Percentiles rank a stretch among this genome's conserved stretches.
phyloP scores from a whole-genome alignment of 92 coral and sea anemone genomes.

The Porites rus region DNA sequence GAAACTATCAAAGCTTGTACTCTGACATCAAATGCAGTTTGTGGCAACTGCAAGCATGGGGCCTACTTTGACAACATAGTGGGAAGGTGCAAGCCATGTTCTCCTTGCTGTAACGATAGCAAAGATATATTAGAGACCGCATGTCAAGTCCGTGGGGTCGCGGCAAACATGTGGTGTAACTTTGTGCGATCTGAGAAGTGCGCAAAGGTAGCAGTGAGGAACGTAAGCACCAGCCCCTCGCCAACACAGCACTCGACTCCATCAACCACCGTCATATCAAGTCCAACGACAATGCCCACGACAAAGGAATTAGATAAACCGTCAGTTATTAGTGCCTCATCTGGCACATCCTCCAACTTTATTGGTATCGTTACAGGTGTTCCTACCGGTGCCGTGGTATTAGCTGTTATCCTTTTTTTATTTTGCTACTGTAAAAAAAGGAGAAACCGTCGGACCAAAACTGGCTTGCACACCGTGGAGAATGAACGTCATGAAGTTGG shows the following conservation, averaged over 20 bases:
- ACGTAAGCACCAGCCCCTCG: neutral
- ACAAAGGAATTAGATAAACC: neutral
- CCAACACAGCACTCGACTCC: neutral
- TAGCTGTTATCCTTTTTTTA: neutral
- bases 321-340: neutral
- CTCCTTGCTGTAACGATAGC: slow-evolving; percentile 55
- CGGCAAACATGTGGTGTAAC: slow-evolving; percentile 10
- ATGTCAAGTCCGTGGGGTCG: slow-evolving; percentile 32
- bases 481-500: neutral
- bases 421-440: neutral
- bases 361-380: neutral
- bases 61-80: slow-evolving; percentile 2
- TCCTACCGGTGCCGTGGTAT: neutral
- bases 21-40: slow-evolving; percentile 18
- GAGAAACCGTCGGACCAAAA: neutral
- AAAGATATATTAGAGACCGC: slow-evolving; percentile 1
- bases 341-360: neutral
- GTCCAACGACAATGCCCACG: neutral
- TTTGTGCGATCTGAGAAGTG: slow-evolving; percentile 22
- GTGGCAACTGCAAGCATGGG: slow-evolving; percentile 50
- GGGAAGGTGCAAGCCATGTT: slow-evolving; percentile 39
- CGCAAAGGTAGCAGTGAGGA: neutral
- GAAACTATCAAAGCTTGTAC: slow-evolving; percentile 35
- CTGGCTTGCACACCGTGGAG: neutral
- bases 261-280: neutral